Evolutionary conservation across 2,113 vertebrate species (phyloP).

Genomic region (Circaetus gallicus): DNA sequence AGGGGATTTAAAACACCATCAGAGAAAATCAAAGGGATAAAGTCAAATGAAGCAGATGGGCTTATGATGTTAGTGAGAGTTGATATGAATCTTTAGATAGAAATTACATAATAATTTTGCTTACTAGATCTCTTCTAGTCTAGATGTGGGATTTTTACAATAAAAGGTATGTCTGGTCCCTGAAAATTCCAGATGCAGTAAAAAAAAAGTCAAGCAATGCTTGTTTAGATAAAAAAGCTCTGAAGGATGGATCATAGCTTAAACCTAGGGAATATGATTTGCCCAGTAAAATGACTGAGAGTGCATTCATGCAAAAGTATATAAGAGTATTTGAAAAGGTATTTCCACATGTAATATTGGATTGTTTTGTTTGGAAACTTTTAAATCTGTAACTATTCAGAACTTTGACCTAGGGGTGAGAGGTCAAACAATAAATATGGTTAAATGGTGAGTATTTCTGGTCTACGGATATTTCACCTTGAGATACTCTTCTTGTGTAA

Average conservation of each 20-base stretch:
- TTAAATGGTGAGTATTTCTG: constrained; percentile 9
- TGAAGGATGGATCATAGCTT: background rate
- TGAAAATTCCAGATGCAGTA: background rate
- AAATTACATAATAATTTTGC: background rate
- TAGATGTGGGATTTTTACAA: background rate
- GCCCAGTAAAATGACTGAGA: background rate
- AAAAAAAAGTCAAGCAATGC: background rate
- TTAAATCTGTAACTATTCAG: constrained; percentile 9
- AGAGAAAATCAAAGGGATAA: constrained; percentile 45
- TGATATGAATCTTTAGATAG: background rate
- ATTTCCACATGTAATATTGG: background rate
- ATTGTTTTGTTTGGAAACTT: constrained; percentile 21
- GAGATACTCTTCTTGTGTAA: background rate
- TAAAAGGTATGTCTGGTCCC: background rate
- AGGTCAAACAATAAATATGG: constrained; percentile 57
- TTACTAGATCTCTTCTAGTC: background rate
- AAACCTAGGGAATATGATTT: background rate
- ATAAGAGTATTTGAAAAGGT: background rate
- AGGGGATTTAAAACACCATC: constrained; percentile 43
- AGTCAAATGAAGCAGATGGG: constrained; percentile 46
- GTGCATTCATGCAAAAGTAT: background rate
- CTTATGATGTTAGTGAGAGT: background rate
- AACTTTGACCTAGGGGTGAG: constrained; percentile 44
- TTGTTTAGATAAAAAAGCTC: background rate
- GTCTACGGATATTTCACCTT: background rate